Conservation (phyloP, 2,888 invertebrate genomes). For the Chymomyza amoena region DNA sequence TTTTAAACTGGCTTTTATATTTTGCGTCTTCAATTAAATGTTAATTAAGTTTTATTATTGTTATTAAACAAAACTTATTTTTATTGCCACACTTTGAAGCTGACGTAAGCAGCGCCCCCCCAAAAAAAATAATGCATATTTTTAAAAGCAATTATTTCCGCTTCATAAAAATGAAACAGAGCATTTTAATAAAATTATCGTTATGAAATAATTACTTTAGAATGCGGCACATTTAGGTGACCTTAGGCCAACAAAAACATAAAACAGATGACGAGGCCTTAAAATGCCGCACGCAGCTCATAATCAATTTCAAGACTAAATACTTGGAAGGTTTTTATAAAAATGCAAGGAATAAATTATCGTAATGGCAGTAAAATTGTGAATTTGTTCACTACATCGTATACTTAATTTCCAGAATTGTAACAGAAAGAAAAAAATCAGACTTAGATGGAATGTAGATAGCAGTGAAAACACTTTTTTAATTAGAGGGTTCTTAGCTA, state of each 20-base stretch:
- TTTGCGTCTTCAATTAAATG: slow-evolving; percentile 5
- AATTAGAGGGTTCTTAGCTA: too few species aligned
- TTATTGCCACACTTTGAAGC: neutral
- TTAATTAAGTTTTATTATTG: slow-evolving; percentile 29
- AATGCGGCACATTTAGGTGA: neutral
- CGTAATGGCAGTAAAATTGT: neutral
- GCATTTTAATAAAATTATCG: neutral
- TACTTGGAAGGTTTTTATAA: neutral
- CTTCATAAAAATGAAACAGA: neutral
- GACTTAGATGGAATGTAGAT: too few species aligned
- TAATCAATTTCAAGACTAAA: neutral
- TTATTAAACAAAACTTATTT: neutral
- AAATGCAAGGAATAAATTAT: neutral
- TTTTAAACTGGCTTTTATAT: slow-evolving; percentile 11
- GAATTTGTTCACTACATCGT: too few species aligned
- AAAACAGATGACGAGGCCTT: neutral
- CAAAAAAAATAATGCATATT: neutral
- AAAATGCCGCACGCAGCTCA: neutral
- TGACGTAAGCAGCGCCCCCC: neutral
- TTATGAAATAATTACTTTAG: neutral
- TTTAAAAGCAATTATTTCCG: neutral
- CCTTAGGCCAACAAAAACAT: slow-evolving; percentile 1
- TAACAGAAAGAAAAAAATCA: too few species aligned
- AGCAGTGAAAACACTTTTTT: too few species aligned
- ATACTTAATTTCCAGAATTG: too few species aligned